Base-by-base conservation (phyloP, 2,888 invertebrate species). In the Drosophila stalkeri region DNA sequence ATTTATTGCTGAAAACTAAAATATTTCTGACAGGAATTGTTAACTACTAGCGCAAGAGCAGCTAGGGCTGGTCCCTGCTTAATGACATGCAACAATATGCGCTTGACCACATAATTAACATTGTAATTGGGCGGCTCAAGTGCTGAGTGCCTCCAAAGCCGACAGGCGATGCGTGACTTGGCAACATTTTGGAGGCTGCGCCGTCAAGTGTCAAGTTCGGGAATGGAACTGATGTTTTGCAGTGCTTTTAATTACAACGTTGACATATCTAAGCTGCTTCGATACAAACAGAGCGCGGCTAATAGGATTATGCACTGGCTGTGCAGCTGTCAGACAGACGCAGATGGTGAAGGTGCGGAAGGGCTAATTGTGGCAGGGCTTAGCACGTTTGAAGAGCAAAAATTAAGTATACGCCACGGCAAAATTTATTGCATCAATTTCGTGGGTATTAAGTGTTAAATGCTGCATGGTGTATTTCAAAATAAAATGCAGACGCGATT, bases 231-330 rank as follows among this genome's bases (percentile, higher is more conserved):
- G 79, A 80, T 83, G 86, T 86, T 84, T 86, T 86, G 80, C 76
- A 77, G 80, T 78, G 87, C 75, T 85, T 85, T 87, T 85, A 85
- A 85, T 85, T 86, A 86, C 82, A 75, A 73, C 85, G 85, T 82
- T 87, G 85, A 86, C 85, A 86, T 85, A 71, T 87, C 78, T 87
- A 87, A 86, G 85, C 85, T 79, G 85, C 85, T 86, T 85, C 85
- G 82, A 86, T 86, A 82, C 79, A 82, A 82, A 75, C 80, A 51
- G 69, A 67, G 73, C 75, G 70, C 64, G 72, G 71, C 76, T 85
- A 87, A 86, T 87, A 85, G 82, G 85, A 85, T 86, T 86, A 85
- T 71, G 72, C 72, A 47, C 41, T 83, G 74, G 54, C 70, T 71
- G 60, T 68, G 68, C 61, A 77, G 75, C 70, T 75, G 83, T 76